Evolutionary conservation across 2,888 invertebrate species (phyloP).

Genomic region (Lumbricus terrestris): DNA sequence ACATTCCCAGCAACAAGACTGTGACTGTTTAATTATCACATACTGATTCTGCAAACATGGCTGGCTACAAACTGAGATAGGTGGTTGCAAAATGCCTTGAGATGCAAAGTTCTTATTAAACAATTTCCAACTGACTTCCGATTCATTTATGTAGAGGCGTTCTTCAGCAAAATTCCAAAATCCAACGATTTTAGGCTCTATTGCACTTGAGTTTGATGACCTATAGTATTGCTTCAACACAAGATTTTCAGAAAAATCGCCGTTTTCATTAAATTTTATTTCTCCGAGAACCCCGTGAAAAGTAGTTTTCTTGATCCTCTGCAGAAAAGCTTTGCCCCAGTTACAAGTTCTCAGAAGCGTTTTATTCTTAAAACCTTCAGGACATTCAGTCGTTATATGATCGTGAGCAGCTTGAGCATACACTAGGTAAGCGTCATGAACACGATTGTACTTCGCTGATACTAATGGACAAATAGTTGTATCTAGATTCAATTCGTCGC

Average conservation of each 20-base stretch:
- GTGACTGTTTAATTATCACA: background rate
- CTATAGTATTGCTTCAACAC: conserved; percentile 42
- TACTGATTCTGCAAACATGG: background rate
- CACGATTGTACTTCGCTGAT: conserved; percentile 8
- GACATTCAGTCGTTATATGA: conserved; percentile 42
- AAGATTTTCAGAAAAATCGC: conserved; percentile 44
- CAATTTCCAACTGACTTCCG: background rate
- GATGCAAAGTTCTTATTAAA: background rate
- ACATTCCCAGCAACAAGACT: conserved; percentile 37
- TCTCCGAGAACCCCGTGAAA: conserved; percentile 44
- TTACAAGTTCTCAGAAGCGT: conserved; percentile 37
- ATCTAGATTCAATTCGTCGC: background rate
- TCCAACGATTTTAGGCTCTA: conserved; percentile 11
- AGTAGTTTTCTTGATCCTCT: conserved; percentile 40
- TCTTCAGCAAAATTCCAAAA: background rate
- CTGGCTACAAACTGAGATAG: background rate
- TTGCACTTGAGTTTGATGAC: background rate
- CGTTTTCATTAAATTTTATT: conserved; percentile 44
- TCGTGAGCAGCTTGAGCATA: conserved; percentile 43
- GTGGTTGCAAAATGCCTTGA: background rate
- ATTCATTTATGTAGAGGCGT: background rate
- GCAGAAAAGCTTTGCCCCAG: conserved; percentile 38
- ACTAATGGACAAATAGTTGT: background rate
- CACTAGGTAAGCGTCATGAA: conserved; percentile 46
- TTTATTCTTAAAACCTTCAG: conserved; percentile 31